phyloP scores from a whole-genome alignment of 2,797 vertebrate genomes.

The Heteromormyrus szaboi region DNA sequence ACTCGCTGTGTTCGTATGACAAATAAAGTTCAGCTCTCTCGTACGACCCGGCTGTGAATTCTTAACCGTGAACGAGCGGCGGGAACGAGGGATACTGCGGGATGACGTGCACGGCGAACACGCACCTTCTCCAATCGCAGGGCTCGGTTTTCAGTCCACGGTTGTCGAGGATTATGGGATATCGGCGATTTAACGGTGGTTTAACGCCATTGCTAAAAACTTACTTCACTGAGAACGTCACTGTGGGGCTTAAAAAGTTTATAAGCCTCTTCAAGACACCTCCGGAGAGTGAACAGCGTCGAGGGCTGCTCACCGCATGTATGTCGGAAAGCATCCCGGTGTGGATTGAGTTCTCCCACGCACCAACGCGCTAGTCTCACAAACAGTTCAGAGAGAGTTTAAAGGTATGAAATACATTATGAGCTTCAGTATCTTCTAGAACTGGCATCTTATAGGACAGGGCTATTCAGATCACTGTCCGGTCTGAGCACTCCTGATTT shows the following conservation, averaged over 20 bases:
- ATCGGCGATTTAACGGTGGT: background rate
- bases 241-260: background rate
- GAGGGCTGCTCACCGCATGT: background rate
- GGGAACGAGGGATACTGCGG: no score
- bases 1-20: constrained; percentile 77
- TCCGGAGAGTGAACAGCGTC: background rate
- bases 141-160: background rate
- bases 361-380: background rate
- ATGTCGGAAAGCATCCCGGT: background rate
- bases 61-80: background rate
- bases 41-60: constrained; percentile 36
- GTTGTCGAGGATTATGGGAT: background rate
- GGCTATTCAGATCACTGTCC: background rate
- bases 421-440: background rate
- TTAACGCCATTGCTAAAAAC: background rate
- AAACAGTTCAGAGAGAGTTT: background rate
- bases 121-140: background rate
- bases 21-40: constrained; percentile 78
- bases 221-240: background rate
- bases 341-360: background rate
- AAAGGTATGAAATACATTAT: background rate
- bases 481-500: background rate
- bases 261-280: background rate
- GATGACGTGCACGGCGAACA: background rate
- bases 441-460: background rate